Evolutionary conservation across 2,888 invertebrate genomes (phyloP).

Genomic region (Tanytarsus gracilentus): DNA sequence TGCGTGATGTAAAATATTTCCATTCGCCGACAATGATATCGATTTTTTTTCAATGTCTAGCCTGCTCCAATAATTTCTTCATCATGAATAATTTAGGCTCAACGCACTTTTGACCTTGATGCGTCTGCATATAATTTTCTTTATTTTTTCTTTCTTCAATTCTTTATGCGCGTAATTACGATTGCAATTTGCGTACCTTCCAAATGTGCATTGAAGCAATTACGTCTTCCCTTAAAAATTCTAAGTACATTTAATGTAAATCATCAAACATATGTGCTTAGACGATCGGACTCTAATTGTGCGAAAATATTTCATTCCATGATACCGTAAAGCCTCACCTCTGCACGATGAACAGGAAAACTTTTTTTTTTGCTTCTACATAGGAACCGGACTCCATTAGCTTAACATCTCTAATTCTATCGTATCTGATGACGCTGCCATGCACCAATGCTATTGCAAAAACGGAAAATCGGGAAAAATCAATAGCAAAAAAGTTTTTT

Average conservation of each 20-base stretch:
- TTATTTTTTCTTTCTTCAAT: not conserved
- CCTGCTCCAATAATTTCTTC: not conserved
- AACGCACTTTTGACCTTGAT: slow-evolving; percentile 28
- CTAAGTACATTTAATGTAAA: slow-evolving; percentile 24
- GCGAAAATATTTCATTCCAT: not conserved
- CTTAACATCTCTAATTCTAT: too few relatives aligned
- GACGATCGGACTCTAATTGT: not conserved
- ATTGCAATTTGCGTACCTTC: slow-evolving; percentile 19
- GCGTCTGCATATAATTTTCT: slow-evolving; percentile 3
- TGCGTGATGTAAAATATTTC: not conserved
- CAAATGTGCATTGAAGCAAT: slow-evolving; percentile 26
- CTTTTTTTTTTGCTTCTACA: too few relatives aligned
- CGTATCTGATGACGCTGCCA: too few relatives aligned
- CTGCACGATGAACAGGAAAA: too few relatives aligned
- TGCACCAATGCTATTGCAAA: too few relatives aligned
- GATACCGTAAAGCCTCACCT: too few relatives aligned
- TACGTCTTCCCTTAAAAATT: slow-evolving; percentile 16
- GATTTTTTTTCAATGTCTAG: not conserved
- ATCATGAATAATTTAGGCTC: too few relatives aligned
- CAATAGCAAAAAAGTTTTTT: slow-evolving; percentile 17
- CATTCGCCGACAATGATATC: not conserved
- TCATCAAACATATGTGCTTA: too few relatives aligned
- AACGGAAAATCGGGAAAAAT: slow-evolving; percentile 6
- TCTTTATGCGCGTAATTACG: not conserved
- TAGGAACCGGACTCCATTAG: too few relatives aligned